phyloP scores from a whole-genome alignment of 1,140 invertebrate species.

The Papilio machaon region DNA sequence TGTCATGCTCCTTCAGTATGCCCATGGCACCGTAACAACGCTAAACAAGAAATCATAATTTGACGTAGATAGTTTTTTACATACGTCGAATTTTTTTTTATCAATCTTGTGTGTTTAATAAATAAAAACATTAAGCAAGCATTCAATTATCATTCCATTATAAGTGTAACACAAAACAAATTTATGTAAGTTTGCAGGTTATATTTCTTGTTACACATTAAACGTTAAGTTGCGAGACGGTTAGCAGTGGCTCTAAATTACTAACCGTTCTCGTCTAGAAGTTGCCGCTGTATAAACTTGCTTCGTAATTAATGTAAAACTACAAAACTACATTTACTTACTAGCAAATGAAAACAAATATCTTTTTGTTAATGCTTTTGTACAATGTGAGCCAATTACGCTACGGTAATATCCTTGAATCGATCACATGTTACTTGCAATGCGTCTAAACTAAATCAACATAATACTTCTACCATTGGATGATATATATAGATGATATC shows the following conservation, averaged over 20 bases:
- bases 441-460: too few relatives aligned
- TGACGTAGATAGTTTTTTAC: neutral
- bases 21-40: neutral
- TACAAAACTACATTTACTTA: neutral
- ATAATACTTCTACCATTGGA: too few relatives aligned
- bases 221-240: slow-evolving; percentile 3
- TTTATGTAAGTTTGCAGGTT: slow-evolving; percentile 6
- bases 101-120: neutral
- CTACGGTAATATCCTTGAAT: too few relatives aligned
- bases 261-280: slow-evolving; percentile 22
- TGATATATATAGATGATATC: too few relatives aligned
- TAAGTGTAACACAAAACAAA: slow-evolving; percentile 11
- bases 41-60: neutral
- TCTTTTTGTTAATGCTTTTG: neutral
- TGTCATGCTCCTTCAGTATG: too few relatives aligned
- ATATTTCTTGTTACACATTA: slow-evolving; percentile 8
- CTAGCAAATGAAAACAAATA: neutral
- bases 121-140: neutral
- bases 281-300: slow-evolving; percentile 22
- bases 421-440: too few relatives aligned
- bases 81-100: too few relatives aligned
- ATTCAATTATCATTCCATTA: neutral
- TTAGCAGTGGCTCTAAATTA: slow-evolving; percentile 23
- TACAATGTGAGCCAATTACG: neutral
- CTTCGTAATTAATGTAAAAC: slow-evolving; percentile 15